Conservation (phyloP, 2,113 vertebrate genomes). For the Pluvialis apricaria region DNA sequence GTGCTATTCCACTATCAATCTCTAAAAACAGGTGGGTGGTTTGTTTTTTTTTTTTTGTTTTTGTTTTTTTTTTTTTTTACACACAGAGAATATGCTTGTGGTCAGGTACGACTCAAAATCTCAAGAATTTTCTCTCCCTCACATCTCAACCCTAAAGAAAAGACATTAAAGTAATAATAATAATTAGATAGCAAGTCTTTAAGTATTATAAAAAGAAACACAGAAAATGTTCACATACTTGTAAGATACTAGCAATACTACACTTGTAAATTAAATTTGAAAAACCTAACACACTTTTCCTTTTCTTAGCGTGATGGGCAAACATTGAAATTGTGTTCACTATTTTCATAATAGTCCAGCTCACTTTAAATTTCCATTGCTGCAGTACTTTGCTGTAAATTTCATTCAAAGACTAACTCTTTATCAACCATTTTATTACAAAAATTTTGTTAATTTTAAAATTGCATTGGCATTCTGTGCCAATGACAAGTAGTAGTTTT, state of each 20-base stretch:
- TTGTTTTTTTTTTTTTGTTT: too few relatives aligned
- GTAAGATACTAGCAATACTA: not conserved
- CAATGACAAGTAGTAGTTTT: not conserved
- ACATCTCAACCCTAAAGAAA: not conserved
- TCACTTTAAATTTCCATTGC: not conserved
- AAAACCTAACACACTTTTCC: not conserved
- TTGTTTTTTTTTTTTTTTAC: too few relatives aligned
- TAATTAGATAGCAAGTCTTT: too few relatives aligned
- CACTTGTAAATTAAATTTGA: not conserved
- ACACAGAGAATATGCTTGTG: not conserved
- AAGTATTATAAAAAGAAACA: not conserved
- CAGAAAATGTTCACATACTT: not conserved
- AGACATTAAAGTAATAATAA: too few relatives aligned
- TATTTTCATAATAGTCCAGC: not conserved
- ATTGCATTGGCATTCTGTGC: not conserved
- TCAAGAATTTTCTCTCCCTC: not conserved
- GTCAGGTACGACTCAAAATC: not conserved
- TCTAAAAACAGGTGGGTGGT: not conserved
- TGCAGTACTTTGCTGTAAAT: not conserved
- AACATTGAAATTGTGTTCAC: not conserved
- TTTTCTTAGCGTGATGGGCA: not conserved
- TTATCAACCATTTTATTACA: not conserved
- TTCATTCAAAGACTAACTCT: not conserved
- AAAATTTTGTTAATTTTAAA: not conserved
- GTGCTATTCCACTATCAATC: not conserved